These are phyloP conservation scores for Thysanoteuthis rhombus DNA, from an alignment of 2,888 invertebrate genomes.

Conservation along the genomic window DNA sequence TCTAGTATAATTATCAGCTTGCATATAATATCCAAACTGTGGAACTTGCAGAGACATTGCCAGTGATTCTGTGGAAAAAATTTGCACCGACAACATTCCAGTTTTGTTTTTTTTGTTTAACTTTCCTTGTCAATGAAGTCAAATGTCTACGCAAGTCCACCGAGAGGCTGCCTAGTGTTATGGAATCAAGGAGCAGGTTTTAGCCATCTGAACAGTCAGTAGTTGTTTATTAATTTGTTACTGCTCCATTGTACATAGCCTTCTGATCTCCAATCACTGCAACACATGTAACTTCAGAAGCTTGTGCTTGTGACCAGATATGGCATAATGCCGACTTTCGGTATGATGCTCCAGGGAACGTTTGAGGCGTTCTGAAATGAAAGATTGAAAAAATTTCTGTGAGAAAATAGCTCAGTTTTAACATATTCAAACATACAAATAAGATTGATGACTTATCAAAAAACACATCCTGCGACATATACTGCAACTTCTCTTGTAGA, in stretches of 20 bases:
- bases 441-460: no score
- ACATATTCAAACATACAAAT: no score
- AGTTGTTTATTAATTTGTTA: not conserved
- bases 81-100: not conserved
- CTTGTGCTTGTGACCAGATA: not conserved
- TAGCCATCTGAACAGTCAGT: not conserved
- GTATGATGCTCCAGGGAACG: not conserved
- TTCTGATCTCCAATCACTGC: not conserved
- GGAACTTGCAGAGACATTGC: not conserved
- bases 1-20: not conserved
- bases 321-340: not conserved
- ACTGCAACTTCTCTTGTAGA: no score
- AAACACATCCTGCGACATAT: no score
- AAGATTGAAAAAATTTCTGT: not conserved
- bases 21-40: not conserved
- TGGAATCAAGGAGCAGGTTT: constrained; percentile 1
- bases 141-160: not conserved
- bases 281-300: not conserved
- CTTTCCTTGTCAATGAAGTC: not conserved
- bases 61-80: not conserved
- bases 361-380: not conserved
- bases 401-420: no score
- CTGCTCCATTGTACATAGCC: not conserved
- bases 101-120: not conserved
- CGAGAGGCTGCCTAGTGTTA: not conserved